Evolutionary conservation across 2,113 vertebrate genomes (phyloP), one percentile per base, ranked within the genome.

Genomic region (Sitta europaea): DNA sequence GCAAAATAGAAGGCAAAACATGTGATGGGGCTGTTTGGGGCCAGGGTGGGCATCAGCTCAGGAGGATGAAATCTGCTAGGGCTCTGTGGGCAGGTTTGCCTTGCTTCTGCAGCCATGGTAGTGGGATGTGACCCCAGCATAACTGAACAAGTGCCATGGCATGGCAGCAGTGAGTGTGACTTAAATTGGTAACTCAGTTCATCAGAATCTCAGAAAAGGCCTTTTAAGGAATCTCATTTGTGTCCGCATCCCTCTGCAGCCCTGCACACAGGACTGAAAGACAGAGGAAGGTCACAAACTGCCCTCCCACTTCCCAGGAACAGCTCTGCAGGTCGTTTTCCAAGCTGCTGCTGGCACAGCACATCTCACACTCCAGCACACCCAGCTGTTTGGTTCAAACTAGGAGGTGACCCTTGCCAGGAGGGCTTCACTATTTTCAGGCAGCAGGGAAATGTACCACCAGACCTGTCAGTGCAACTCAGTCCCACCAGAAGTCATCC

Each of bases 1-100:
- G 18, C 25, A 74, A 67, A 86, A 50, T 13, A 67, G 57, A 63
- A 38, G 48, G 15, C 47, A 78, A 61, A 66, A 8, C 14, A 6
- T 24, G 13, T 75, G 13, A 11, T 38, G 13, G 6, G 43, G 17
- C 36, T 57, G 19, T 40, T 78, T 0, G 0, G 28, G 7, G 18
- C 25, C 2, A 2, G 27, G 11, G 18, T 53, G 22, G 13, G 8
- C 73, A 59, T 75, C 47, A 66, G 51, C 13, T 67, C 4, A 5
- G 62, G 48, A 68, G 31, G 19, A 22, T 53, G 22, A 36, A 67
- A 67, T 45, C 38, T 61, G 15, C 58, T 72, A 43, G 45, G 51
- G 23, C 31, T 3, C 1, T 43, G 4, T 1, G 1, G 19, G 14
- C 24, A 50, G 18, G 14, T 63, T 73, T 92, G 65, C 38, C 22